Evolutionary conservation across 2,888 invertebrate species (phyloP).

Genomic region (Leptopterna dolabrata): DNA sequence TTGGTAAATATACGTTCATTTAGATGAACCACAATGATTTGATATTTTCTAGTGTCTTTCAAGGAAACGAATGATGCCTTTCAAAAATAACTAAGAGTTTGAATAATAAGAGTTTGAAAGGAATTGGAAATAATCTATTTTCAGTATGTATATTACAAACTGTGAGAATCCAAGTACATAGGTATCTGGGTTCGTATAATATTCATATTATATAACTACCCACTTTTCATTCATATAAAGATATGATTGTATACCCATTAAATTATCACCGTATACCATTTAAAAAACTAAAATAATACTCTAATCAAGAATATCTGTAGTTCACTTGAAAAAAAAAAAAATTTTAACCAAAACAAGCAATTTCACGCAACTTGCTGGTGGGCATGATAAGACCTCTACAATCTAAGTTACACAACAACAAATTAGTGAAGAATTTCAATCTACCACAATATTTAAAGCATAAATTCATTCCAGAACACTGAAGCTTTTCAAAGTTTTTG

Average conservation of each 20-base stretch:
- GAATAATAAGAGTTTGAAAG: too few relatives aligned
- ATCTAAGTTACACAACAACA: neutral
- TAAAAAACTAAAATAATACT: neutral
- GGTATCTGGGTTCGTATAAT: too few relatives aligned
- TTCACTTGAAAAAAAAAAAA: neutral
- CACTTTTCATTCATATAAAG: too few relatives aligned
- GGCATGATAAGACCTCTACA: neutral
- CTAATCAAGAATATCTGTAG: neutral
- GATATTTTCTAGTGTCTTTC: too few relatives aligned
- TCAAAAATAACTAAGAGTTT: too few relatives aligned
- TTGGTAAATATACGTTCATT: too few relatives aligned
- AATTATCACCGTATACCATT: neutral
- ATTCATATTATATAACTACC: too few relatives aligned
- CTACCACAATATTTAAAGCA: neutral
- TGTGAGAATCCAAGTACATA: too few relatives aligned
- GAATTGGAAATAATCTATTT: too few relatives aligned
- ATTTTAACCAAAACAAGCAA: neutral
- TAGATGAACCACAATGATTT: too few relatives aligned
- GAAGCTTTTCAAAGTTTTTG: neutral
- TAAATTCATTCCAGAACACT: neutral
- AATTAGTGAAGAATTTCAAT: neutral
- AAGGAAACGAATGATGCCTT: too few relatives aligned
- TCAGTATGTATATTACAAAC: too few relatives aligned
- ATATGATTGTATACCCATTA: neutral
- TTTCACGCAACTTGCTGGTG: neutral